Evolutionary conservation across 2,797 vertebrate genomes (phyloP).

Genomic region (Myripristis jacobus): DNA sequence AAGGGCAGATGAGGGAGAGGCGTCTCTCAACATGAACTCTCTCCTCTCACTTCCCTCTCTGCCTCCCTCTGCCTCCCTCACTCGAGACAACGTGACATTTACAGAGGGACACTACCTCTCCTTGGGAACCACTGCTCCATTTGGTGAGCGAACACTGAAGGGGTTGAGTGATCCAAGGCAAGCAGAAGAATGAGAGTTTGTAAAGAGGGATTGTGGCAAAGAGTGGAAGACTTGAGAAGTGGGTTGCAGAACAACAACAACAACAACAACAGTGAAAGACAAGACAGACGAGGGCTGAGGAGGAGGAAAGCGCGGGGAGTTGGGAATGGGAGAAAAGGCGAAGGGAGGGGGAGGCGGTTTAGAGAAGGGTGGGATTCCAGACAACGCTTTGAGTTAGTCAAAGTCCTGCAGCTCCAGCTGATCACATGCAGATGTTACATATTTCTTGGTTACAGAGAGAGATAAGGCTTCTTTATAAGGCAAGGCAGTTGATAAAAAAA

Average conservation of each 20-base stretch:
- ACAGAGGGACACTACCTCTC: slow-evolving; percentile 66
- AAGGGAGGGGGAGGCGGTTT: background rate
- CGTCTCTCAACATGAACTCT: slow-evolving; percentile 65
- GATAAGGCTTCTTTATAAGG: slow-evolving; percentile 16
- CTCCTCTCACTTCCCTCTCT: slow-evolving; percentile 44
- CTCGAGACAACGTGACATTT: slow-evolving; percentile 81
- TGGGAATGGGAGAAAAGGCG: slow-evolving; percentile 15
- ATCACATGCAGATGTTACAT: background rate
- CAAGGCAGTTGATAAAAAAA: background rate
- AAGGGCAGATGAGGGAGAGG: slow-evolving; percentile 73
- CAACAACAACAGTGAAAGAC: slow-evolving; percentile 27
- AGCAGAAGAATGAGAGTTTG: slow-evolving; percentile 22
- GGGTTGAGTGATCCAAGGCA: slow-evolving; percentile 40
- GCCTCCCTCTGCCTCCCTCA: slow-evolving; percentile 49
- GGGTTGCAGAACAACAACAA: slow-evolving; percentile 34
- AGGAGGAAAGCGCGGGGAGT: slow-evolving; percentile 6
- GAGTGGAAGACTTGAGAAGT: slow-evolving; percentile 43
- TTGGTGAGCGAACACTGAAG: slow-evolving; percentile 53
- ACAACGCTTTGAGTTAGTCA: slow-evolving; percentile 17
- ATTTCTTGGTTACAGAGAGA: background rate
- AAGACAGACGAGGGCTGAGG: slow-evolving; percentile 7
- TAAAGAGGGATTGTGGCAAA: slow-evolving; percentile 36
- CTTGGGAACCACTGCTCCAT: slow-evolving; percentile 58
- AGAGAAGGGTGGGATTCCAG: background rate
- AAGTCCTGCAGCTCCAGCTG: slow-evolving; percentile 1